phyloP scores from a whole-genome alignment of 92 coral and sea anemone species.

The Chrysogorgia sp. region DNA sequence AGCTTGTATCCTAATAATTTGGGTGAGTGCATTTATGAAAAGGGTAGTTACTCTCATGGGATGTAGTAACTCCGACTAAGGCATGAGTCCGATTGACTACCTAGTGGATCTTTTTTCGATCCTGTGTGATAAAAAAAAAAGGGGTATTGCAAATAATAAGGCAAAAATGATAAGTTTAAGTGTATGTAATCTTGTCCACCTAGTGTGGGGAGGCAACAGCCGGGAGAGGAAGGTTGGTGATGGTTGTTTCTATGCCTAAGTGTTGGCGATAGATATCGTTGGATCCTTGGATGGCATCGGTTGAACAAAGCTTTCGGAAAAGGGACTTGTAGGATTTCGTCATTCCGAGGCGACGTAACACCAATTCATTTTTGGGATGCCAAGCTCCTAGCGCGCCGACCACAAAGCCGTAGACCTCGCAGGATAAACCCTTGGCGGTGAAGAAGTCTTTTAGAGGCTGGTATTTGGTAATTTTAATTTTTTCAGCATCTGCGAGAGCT shows the following conservation, averaged over 20 bases:
- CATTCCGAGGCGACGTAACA: neutral
- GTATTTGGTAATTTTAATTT: neutral
- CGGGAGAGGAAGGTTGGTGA: too few relatives aligned
- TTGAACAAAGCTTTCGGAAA: constrained; percentile 1
- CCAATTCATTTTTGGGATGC: constrained; percentile 3
- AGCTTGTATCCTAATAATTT: too few relatives aligned
- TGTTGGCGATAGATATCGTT: constrained; percentile 14
- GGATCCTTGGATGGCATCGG: constrained; percentile 5
- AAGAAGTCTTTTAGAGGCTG: neutral
- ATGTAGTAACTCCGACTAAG: too few relatives aligned
- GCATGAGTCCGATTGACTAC: too few relatives aligned
- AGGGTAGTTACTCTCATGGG: too few relatives aligned
- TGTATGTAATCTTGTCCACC: too few relatives aligned
- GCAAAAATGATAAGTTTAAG: too few relatives aligned
- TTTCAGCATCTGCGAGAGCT: neutral
- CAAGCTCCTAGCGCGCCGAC: constrained; percentile 15
- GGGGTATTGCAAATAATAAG: too few relatives aligned
- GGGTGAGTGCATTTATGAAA: too few relatives aligned
- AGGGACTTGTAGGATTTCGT: neutral
- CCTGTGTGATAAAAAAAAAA: too few relatives aligned
- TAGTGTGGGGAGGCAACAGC: too few relatives aligned
- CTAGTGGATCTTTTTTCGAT: too few relatives aligned
- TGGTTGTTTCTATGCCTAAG: neutral
- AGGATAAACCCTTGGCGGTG: neutral
- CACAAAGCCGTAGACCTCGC: neutral